Evolutionary conservation across 2,797 vertebrate genomes (phyloP).

Genomic region (Percopsis omiscomaycus): DNA sequence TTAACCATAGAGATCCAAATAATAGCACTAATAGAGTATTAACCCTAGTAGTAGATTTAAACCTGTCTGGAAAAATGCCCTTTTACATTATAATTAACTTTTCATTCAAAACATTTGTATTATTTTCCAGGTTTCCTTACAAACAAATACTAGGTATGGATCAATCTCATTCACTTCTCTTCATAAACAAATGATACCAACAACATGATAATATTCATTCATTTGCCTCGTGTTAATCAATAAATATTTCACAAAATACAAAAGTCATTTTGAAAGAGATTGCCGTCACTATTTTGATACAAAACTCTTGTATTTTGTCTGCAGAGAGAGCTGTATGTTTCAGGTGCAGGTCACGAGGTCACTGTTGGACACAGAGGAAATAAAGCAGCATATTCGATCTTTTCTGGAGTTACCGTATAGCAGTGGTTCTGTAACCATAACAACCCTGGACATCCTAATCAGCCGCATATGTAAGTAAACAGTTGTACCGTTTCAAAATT

Average conservation of each 20-base stretch:
- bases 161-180: background rate
- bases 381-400: slow-evolving; percentile 45
- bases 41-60: no score
- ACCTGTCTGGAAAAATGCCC: background rate
- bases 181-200: background rate
- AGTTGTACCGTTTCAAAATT: background rate
- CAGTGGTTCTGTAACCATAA: slow-evolving; percentile 42
- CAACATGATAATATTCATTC: background rate
- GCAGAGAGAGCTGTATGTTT: slow-evolving; percentile 71
- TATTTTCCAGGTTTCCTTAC: slow-evolving; percentile 22
- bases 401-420: slow-evolving; percentile 56
- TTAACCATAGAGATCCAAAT: no score
- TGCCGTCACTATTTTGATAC: background rate
- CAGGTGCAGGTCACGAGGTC: slow-evolving; percentile 63
- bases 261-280: background rate
- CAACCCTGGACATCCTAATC: slow-evolving; percentile 61
- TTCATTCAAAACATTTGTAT: background rate
- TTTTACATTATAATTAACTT: background rate
- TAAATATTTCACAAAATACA: background rate
- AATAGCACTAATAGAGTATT: no score
- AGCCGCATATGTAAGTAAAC: slow-evolving; percentile 66
- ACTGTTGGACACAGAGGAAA: slow-evolving; percentile 45
- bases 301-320: slow-evolving; percentile 6
- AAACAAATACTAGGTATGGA: slow-evolving; percentile 47
- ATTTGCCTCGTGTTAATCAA: background rate